Percentiles rank a stretch among this genome's conserved stretches.
These are phyloP conservation scores for Chondrilla cf. caribensis DNA, from an alignment of 37 sponge, comb jelly and placozoan species.

Conservation along the genomic window DNA sequence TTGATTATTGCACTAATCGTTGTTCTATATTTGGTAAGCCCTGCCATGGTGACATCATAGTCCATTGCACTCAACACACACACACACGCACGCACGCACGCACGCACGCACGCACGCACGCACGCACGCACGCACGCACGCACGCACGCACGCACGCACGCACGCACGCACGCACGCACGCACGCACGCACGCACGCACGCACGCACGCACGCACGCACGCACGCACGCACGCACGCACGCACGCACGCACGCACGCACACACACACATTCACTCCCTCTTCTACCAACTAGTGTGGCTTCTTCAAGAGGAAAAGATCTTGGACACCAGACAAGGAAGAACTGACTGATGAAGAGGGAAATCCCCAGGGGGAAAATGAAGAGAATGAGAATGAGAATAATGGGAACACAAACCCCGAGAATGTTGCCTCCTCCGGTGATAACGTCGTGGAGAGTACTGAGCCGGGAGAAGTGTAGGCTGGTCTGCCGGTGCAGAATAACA, in stretches of 20 bases:
- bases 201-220: no score
- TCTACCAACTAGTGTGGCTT: constrained; percentile 3
- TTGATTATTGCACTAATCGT: constrained; percentile 6
- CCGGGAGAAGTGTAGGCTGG: background rate
- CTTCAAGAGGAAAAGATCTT: constrained; percentile 11
- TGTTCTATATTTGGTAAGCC: constrained; percentile 14
- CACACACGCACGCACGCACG: no score
- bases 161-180: no score
- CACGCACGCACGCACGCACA: no score
- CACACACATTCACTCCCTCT: background rate
- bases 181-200: no score
- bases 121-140: no score
- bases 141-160: no score
- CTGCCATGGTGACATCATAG: background rate
- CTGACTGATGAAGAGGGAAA: background rate
- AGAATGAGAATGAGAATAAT: background rate
- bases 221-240: no score
- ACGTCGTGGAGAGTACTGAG: background rate
- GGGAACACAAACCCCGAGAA: background rate
- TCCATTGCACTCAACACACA: no score
- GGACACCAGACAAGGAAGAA: constrained; percentile 20
- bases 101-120: no score
- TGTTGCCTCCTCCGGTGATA: no score
- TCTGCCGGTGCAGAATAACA: no score
- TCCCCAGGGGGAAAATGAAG: background rate